phyloP scores from a whole-genome alignment of 30 jellyfish, hydroid and myxozoan species.

The Aurelia aurita complex sp. Pacific region DNA sequence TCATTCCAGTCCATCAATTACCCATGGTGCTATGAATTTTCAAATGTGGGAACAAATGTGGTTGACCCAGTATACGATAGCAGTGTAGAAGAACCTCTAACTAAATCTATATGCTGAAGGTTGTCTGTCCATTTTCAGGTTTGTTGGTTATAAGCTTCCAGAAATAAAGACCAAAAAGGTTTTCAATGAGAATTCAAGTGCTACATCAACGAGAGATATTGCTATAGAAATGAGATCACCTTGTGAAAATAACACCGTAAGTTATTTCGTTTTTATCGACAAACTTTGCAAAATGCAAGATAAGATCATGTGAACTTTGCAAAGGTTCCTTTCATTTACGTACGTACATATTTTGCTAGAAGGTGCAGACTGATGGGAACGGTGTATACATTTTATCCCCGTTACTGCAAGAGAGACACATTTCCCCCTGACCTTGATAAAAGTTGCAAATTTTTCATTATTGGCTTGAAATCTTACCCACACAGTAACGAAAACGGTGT shows the following conservation, averaged over 20 bases:
- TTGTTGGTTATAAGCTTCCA: conserved; percentile 83
- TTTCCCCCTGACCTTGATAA: no score
- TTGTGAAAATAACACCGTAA: conserved; percentile 12
- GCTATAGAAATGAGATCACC: conserved; percentile 33
- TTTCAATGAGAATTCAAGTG: neutral
- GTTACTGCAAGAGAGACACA: no score
- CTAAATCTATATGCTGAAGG: neutral
- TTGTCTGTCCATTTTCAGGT: conserved; percentile 37
- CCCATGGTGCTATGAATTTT: no score
- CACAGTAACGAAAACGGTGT: no score
- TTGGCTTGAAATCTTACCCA: no score
- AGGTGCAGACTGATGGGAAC: no score
- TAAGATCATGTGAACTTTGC: neutral
- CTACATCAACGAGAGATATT: conserved; percentile 42
- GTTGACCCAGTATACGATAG: neutral
- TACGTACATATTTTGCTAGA: no score
- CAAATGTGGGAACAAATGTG: neutral
- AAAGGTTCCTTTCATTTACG: no score
- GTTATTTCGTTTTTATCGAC: neutral
- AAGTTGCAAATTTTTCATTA: no score
- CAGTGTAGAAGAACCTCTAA: neutral
- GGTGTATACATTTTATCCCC: no score
- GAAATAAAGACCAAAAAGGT: conserved; percentile 36
- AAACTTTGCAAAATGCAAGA: neutral
- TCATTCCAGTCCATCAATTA: no score